Evolutionary conservation across 2,113 vertebrate genomes (phyloP), one percentile per base, ranked within the genome.

Genomic region (Clarias gariepinus): DNA sequence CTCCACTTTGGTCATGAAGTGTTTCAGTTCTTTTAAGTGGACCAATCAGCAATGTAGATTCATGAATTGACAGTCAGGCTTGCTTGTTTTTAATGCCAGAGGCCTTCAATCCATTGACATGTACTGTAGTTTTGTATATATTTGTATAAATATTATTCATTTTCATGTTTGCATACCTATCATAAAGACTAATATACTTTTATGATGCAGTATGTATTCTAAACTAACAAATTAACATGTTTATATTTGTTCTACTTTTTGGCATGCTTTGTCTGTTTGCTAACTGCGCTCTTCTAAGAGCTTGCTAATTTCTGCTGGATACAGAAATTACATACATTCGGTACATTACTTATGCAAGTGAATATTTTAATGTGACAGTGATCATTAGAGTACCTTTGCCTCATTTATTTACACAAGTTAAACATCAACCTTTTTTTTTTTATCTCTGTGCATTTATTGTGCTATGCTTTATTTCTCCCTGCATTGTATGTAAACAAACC

Each of bases 241-340:
- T 63, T 76, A 78, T 87, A 74, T 87, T 69, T 47, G 73, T 64
- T 71, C 19, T 60, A 28, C 71, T 53, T 87, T 83, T 64, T 16
- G 68, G 79, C 83, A 86, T 86, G 84, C 78, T 79, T 86, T 63
- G 63, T 85, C 84, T 58, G 58, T 79, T 81, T 78, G 61, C 36
- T 78, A 53, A 82, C 86, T 55, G 66, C 73, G n/a, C 76, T 77
- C 23, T 69, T 79, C 25, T 81, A 12, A 74, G 82, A 86, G 41
- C 58, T 18, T 79, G 52, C 77, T 80, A 23, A 91, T 95, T 94
- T 94, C 93, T 95, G 94, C 94, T 92, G 94, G 93, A 92, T 93
- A 91, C 92, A 90, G 94, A 95, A 94, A 92, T 93, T 85, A 89
- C 52, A 19, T 23, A 18, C n/a, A 74, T 55, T 78, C n/a, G 41